A percentile compares a stretch with the other conserved stretches of the same genome.
These are phyloP conservation scores for Trochalopteron elliotii DNA, from an alignment of 2,113 vertebrate species.

Conservation along the genomic window DNA sequence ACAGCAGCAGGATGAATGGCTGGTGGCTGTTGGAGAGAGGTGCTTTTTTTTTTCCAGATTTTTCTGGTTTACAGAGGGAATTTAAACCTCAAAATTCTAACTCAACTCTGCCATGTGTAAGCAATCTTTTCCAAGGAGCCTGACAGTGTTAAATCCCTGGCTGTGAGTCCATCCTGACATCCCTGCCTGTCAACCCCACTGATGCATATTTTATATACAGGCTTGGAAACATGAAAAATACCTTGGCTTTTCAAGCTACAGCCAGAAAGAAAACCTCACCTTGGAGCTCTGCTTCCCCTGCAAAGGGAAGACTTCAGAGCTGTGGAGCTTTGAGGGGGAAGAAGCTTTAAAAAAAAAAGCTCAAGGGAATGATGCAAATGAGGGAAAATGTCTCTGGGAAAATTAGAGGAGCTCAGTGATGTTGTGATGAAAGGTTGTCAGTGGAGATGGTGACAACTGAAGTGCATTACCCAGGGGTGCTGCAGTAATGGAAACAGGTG, in stretches of 20 bases:
- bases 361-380: conserved; percentile 65
- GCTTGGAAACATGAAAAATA: conserved; percentile 35
- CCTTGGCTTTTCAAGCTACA: conserved; percentile 49
- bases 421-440: conserved; percentile 75
- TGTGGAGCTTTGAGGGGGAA: conserved; percentile 44
- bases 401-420: conserved; percentile 69
- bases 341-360: conserved; percentile 7
- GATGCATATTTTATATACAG: conserved; percentile 56
- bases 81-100: conserved; percentile 3
- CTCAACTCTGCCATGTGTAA: neutral
- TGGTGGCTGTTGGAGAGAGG: neutral
- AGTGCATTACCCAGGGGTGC: conserved; percentile 67
- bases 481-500: conserved; percentile 45
- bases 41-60: neutral
- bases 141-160: neutral
- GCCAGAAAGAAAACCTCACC: conserved; percentile 61
- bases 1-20: neutral
- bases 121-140: neutral
- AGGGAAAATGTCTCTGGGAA: conserved; percentile 62
- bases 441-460: conserved; percentile 66
- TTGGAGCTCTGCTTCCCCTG: conserved; percentile 21
- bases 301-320: conserved; percentile 55
- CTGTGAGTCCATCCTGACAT: neutral
- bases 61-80: neutral
- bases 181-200: conserved; percentile 19